Base-by-base conservation (phyloP, 1,140 invertebrate genomes). In the Tetramorium simillimum region DNA sequence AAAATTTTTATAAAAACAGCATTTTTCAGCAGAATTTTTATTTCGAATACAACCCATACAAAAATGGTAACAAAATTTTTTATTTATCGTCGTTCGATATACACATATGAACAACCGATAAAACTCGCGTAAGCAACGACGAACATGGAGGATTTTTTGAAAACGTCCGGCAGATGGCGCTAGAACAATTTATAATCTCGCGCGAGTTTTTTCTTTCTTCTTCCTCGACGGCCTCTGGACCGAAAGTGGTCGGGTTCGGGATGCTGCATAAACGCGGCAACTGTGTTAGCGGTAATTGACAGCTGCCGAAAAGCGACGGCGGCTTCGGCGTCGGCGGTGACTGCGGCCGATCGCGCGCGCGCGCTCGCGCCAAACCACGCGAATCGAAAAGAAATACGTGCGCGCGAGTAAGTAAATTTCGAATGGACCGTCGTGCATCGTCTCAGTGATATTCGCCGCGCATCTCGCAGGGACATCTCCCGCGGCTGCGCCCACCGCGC, bases 231-330 rank as follows among this genome's bases (percentile, higher is more conserved):
- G 70, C 56, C 33, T 46, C 88, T 91, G 91, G 91, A 91, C 91
- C 91, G 87, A 91, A 82, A 92, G 88, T 76, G 84, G 88, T 90
- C 84, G 77, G 81, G 81, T 75, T 77, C 87, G 70, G 90, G 92
- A 93, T 93, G 92, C 92, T 93, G 92, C 85, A 91, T 60, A 87
- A 88, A 89, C 88, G 88, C 92, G 85, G 90, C 84, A 89, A 88
- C 87, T 87, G 90, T 88, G 90, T 91, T 89, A 80, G 92, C 82
- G 87, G 90, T 94, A 93, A 92, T 93, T 94, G 93, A 94, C 93
- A 93, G 93, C 93, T 92, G 92, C 92, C 93, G 92, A 93, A 93
- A 94, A 93, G 90, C 89, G 87, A 89, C 93, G 87, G 92, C 70
- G 37, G 21, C 88, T 10, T 28, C 53, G 18, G 21, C 37, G 37